A percentile compares a stretch with the other conserved stretches of the same genome.
Evolutionary conservation across 2,797 vertebrate genomes (phyloP).

Genomic region (Alectoris magna): DNA sequence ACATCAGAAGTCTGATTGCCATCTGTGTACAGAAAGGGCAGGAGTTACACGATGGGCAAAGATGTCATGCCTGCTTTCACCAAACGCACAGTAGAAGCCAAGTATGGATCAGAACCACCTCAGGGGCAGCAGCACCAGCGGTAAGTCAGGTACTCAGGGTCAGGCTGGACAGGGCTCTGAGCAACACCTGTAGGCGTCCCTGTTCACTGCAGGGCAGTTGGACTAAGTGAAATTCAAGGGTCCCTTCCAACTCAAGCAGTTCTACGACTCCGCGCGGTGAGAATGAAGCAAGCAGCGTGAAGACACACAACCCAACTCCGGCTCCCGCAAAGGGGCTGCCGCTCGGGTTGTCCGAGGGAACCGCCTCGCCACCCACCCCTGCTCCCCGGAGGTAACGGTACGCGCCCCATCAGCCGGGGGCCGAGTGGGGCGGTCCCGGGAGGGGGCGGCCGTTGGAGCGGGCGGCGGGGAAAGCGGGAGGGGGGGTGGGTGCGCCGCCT

Average conservation of each 20-base stretch:
- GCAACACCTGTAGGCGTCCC: too few species aligned
- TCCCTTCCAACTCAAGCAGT: too few species aligned
- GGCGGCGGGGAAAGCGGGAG: neutral
- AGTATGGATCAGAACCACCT: fast-evolving
- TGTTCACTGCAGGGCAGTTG: too few species aligned
- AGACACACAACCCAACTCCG: neutral
- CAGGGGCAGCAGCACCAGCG: fast-evolving
- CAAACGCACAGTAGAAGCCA: fast-evolving
- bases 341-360: too few species aligned
- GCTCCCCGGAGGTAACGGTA: neutral
- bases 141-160: too few species aligned
- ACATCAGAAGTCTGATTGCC: fast-evolving
- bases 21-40: fast-evolving
- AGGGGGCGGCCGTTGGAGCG: neutral
- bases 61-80: fast-evolving
- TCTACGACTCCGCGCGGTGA: neutral
- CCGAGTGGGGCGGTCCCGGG: neutral
- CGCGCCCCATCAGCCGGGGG: too few species aligned
- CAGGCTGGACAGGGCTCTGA: too few species aligned
- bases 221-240: too few species aligned
- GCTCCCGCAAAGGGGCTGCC: too few species aligned
- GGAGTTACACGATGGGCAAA: fast-evolving
- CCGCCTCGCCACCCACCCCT: too few species aligned
- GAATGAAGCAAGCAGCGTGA: neutral
- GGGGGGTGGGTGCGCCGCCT: neutral